Conservation (phyloP, 2,888 invertebrate species). For the Drosophila cyrtoloma region DNA sequence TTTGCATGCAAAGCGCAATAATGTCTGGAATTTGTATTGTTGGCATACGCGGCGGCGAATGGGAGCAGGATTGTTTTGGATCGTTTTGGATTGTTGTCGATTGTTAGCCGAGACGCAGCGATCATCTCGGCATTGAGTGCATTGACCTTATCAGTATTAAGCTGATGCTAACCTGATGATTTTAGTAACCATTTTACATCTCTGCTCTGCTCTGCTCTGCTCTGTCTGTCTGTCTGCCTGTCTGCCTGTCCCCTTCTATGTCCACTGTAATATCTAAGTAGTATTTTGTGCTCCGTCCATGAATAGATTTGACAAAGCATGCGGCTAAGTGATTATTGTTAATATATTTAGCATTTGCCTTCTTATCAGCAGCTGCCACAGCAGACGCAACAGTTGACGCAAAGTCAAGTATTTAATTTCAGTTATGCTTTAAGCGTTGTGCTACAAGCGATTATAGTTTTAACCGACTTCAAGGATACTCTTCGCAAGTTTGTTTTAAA, state of each 20-base stretch:
- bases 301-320: background rate
- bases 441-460: background rate
- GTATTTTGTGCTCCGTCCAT: constrained; percentile 1
- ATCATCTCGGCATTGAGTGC: background rate
- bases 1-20: constrained; percentile 43
- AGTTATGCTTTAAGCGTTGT: constrained; percentile 2
- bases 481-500: background rate
- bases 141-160: constrained; percentile 1
- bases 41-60: constrained; percentile 6
- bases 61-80: constrained; percentile 25
- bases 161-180: background rate
- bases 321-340: background rate
- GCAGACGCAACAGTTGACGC: constrained; percentile 7
- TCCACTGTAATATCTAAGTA: background rate
- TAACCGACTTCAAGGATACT: constrained; percentile 5
- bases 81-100: background rate
- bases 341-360: constrained; percentile 9
- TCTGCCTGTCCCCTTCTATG: background rate
- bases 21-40: constrained; percentile 56
- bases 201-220: background rate
- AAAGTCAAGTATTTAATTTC: constrained; percentile 13
- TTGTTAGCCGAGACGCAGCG: constrained; percentile 4
- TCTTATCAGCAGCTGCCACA: constrained; percentile 17
- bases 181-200: background rate
- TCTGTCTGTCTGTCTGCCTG: background rate